Conservation (phyloP, 37 sponge, comb jelly and placozoan genomes). For the Dysidea cf. avara region DNA sequence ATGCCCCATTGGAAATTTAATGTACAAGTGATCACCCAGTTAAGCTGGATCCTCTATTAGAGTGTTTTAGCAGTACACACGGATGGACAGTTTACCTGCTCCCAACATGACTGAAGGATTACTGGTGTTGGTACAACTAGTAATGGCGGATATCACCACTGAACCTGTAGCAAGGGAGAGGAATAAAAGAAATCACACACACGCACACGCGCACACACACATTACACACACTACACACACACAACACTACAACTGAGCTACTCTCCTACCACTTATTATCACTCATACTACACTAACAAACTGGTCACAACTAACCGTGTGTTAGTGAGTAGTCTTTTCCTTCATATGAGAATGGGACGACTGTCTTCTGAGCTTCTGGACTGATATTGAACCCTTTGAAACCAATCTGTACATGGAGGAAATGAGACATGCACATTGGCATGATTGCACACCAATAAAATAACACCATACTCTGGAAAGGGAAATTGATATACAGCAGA, state of each 20-base stretch:
- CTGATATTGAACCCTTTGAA: slow-evolving; percentile 84
- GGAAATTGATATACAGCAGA: too few relatives aligned
- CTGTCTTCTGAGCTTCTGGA: slow-evolving; percentile 18
- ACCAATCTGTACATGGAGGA: slow-evolving; percentile 56
- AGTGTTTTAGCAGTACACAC: too few relatives aligned
- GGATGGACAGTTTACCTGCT: slow-evolving; percentile 36
- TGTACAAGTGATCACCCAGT: too few relatives aligned
- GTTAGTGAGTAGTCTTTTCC: slow-evolving; percentile 59
- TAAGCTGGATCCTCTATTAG: background rate
- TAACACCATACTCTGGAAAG: too few relatives aligned
- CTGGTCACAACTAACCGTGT: slow-evolving; percentile 60
- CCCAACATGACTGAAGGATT: slow-evolving; percentile 97
- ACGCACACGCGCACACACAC: too few relatives aligned
- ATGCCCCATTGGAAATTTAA: too few relatives aligned
- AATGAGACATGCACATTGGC: background rate
- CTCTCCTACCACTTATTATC: too few relatives aligned
- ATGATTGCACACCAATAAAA: too few relatives aligned
- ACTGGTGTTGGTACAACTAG: slow-evolving; percentile 95
- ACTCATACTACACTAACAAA: background rate
- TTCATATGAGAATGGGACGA: slow-evolving; percentile 60
- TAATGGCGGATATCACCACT: slow-evolving; percentile 90
- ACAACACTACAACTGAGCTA: background rate
- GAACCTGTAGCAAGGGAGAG: slow-evolving; percentile 48
- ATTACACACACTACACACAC: too few relatives aligned
- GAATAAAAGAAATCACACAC: too few relatives aligned